Base-by-base conservation (phyloP, 2,888 invertebrate species). In the Lycocerus yunnanus region DNA sequence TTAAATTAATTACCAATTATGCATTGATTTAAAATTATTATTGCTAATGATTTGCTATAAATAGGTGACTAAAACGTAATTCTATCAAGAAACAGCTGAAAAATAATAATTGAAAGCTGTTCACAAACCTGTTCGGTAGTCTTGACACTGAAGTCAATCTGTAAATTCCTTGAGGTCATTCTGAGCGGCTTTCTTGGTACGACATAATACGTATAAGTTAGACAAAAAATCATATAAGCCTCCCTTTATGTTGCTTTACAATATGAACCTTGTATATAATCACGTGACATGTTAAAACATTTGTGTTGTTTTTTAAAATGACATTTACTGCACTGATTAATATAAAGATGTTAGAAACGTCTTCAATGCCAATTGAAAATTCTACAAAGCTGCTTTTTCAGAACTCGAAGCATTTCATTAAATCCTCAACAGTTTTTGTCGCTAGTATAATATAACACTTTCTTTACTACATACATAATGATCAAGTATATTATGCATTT, bases 81-180 rank as follows among this genome's bases (percentile, higher is more conserved):
- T 69, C 70, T 69, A 73, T 66, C 67, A 61, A 67, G 67, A 67
- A 21, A 43, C 67, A 71, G 71, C 60, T 72, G 67, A 69, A 73
- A 73, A 70, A 68, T 74, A 76, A 67, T 73, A 71, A 77, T 77
- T 77, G 74, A 74, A 73, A 77, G 74, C 63, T 77, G 77, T 77
- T 76, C 73, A 75, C 77, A 79, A 79, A 79, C 79, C 79, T 79
- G 79, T 79, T 79, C 78, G 77, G 74, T 79, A 79, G 77, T 78
- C 79, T 77, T 79, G 79, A 79, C 78, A 77, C 74, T 78, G 79
- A 79, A 79, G 77, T 79, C 77, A 77, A 78, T 77, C 78, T 77
- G 76, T 74, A 77, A 75, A 78, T 79, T 76, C 76, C 75, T 78
- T 76, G 77, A 78, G 79, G 79, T 78, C 77, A 79, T 76, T 76